Conservation (phyloP, 2,888 invertebrate species). For the Mycalesis mineus region DNA sequence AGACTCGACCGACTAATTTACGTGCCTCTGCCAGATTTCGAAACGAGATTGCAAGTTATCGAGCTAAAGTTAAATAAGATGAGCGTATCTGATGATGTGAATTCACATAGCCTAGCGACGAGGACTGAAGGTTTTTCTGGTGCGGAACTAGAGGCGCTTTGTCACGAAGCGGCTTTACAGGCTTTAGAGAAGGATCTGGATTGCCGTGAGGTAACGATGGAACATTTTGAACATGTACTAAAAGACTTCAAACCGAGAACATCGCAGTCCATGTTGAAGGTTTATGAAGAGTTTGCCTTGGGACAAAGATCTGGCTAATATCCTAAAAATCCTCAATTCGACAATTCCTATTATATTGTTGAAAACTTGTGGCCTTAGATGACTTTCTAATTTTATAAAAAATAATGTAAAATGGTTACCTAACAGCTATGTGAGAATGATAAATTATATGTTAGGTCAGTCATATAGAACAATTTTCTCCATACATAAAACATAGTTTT, state of each 20-base stretch:
- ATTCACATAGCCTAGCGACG: slow-evolving; percentile 81
- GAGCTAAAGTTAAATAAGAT: slow-evolving; percentile 86
- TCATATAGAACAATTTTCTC: too few relatives aligned
- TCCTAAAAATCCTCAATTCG: not conserved
- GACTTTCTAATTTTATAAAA: too few relatives aligned
- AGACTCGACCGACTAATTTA: slow-evolving; percentile 94
- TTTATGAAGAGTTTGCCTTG: slow-evolving; percentile 83
- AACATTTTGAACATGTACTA: slow-evolving; percentile 87
- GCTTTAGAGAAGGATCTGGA: slow-evolving; percentile 88
- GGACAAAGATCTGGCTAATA: slow-evolving; percentile 54
- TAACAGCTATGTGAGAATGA: too few relatives aligned
- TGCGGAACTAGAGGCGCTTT: slow-evolving; percentile 93
- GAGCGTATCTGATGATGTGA: slow-evolving; percentile 82
- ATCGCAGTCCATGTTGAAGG: slow-evolving; percentile 81
- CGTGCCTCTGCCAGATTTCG: slow-evolving; percentile 91
- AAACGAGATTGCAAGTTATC: slow-evolving; percentile 90
- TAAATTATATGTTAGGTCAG: too few relatives aligned
- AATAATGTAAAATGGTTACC: too few relatives aligned
- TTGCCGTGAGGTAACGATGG: slow-evolving; percentile 78
- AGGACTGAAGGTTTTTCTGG: slow-evolving; percentile 92
- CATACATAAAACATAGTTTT: too few relatives aligned
- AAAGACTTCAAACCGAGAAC: slow-evolving; percentile 86
- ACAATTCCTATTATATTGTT: too few relatives aligned
- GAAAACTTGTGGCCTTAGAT: too few relatives aligned
- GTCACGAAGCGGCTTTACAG: slow-evolving; percentile 93